Conservation (phyloP, 2,797 vertebrate species). For the Dromococcyx pavoninus region DNA sequence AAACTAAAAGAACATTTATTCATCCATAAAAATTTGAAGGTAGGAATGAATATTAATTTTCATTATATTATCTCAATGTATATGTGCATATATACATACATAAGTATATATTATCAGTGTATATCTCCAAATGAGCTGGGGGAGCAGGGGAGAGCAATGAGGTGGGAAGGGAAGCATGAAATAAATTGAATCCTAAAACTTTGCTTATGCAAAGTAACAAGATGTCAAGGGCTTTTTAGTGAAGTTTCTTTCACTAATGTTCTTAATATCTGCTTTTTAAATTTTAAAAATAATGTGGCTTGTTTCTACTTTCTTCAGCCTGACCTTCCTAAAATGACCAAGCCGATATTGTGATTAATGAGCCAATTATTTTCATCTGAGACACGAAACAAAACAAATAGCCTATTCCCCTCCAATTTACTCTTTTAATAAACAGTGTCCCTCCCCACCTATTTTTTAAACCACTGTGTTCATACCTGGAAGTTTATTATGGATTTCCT, state of each 20-base stretch:
- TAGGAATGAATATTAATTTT: not conserved
- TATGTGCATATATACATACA: not conserved
- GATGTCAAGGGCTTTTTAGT: not conserved
- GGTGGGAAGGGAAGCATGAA: not conserved
- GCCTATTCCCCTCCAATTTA: conserved; percentile 66
- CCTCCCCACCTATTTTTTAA: not conserved
- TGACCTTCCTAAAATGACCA: conserved; percentile 70
- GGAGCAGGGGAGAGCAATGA: no score
- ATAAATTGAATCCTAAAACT: not conserved
- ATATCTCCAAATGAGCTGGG: not conserved
- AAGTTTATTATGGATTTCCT: conserved; percentile 68
- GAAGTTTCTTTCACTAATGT: not conserved
- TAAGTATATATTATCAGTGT: not conserved
- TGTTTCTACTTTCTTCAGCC: conserved; percentile 20
- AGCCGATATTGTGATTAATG: conserved; percentile 72
- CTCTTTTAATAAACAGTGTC: conserved; percentile 64
- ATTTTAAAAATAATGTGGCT: not conserved
- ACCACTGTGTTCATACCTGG: conserved; percentile 23
- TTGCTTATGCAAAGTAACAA: not conserved
- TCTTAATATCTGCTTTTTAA: not conserved
- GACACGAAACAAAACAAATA: conserved; percentile 72
- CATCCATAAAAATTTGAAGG: not conserved
- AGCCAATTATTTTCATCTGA: conserved; percentile 74
- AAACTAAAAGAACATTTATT: not conserved
- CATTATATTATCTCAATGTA: not conserved